These are phyloP conservation scores for Leptinotarsa juncta DNA, from an alignment of 2,888 invertebrate species.

Conservation along the genomic window DNA sequence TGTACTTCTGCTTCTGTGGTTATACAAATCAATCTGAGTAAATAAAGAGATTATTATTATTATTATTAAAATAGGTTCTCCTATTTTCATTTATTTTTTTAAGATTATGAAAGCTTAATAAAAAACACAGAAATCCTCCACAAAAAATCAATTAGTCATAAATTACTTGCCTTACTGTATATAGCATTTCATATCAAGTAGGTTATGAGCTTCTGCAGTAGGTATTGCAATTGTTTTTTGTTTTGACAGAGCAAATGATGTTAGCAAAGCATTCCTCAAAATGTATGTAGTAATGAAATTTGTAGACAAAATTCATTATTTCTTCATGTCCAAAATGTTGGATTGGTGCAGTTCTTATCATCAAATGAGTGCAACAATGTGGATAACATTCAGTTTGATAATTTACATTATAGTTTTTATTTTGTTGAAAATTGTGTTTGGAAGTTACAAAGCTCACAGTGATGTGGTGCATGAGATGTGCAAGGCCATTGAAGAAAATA, in stretches of 20 bases:
- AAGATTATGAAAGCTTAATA: too few species aligned
- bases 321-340: conserved; percentile 31
- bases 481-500: conserved; percentile 40
- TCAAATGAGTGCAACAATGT: conserved; percentile 34
- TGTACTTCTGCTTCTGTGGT: too few species aligned
- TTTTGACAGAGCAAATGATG: conserved; percentile 11
- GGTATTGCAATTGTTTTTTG: conserved; percentile 5
- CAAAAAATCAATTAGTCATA: too few species aligned
- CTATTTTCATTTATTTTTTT: too few species aligned
- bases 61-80: too few species aligned
- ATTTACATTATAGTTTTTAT: conserved; percentile 23
- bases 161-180: not conserved
- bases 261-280: not conserved
- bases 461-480: conserved; percentile 35
- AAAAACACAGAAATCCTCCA: too few species aligned
- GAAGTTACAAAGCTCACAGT: conserved; percentile 2
- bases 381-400: conserved; percentile 32
- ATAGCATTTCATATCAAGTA: not conserved
- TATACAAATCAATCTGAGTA: too few species aligned
- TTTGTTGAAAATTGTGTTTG: conserved; percentile 23
- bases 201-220: not conserved
- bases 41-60: too few species aligned
- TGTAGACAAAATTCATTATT: conserved; percentile 28
- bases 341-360: conserved; percentile 38
- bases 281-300: not conserved